Percentiles rank a stretch among this genome's conserved stretches.
Evolutionary conservation across 2,888 invertebrate species (phyloP).

Genomic region (Hirtodrosophila histrioides): DNA sequence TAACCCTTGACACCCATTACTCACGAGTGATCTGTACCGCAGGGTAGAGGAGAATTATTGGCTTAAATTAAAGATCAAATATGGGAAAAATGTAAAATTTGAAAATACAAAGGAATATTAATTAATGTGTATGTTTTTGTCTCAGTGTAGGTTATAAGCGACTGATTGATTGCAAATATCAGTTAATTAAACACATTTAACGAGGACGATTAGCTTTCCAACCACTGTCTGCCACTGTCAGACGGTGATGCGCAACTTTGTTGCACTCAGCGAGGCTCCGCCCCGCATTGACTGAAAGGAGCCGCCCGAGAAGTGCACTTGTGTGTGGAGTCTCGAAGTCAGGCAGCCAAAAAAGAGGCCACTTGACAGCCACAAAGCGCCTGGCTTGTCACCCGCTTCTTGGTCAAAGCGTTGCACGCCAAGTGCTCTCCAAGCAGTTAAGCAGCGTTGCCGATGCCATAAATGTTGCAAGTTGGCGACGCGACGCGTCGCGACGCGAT

Average conservation of each 20-base stretch:
- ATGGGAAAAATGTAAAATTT: too few species aligned
- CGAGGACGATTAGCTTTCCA: not conserved
- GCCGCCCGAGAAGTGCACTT: slow-evolving; percentile 64
- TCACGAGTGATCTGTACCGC: too few species aligned
- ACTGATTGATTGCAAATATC: not conserved
- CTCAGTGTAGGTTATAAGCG: too few species aligned
- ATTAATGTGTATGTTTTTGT: too few species aligned
- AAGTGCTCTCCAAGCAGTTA: slow-evolving; percentile 76
- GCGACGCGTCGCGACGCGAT: slow-evolving; percentile 1
- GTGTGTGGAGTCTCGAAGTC: slow-evolving; percentile 66
- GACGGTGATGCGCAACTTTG: slow-evolving; percentile 26
- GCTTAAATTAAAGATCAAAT: too few species aligned
- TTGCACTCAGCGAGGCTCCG: slow-evolving; percentile 19
- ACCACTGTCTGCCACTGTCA: not conserved
- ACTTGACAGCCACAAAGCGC: slow-evolving; percentile 78
- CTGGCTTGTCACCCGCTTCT: slow-evolving; percentile 77
- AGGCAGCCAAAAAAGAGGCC: slow-evolving; percentile 50
- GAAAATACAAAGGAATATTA: too few species aligned
- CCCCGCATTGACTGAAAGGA: slow-evolving; percentile 16
- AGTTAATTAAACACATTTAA: slow-evolving; percentile 16
- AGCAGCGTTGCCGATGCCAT: slow-evolving; percentile 68
- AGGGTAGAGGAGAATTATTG: too few species aligned
- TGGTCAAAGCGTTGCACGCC: slow-evolving; percentile 72
- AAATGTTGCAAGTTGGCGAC: slow-evolving; percentile 65
- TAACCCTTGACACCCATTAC: too few species aligned